These are phyloP conservation scores for Melanocharis versteri DNA, from an alignment of 2,113 vertebrate genomes.

Conservation along the genomic window DNA sequence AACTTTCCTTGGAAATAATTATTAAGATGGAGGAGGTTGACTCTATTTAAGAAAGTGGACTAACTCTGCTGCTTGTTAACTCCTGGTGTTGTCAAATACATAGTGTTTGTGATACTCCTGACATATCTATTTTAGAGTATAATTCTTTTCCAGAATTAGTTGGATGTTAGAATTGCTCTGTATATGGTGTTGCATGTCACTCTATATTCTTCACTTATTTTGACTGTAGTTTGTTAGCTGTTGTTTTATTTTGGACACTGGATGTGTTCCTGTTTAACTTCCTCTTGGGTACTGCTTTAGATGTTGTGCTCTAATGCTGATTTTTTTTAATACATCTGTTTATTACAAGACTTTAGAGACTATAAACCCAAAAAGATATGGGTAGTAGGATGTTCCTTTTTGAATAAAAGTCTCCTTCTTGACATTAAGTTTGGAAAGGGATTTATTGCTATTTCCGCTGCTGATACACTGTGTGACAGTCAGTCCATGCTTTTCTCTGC, in stretches of 20 bases:
- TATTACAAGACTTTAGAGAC: not conserved
- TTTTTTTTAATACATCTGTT: not conserved
- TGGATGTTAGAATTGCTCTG: not conserved
- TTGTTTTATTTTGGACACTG: not conserved
- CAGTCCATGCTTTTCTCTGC: not conserved
- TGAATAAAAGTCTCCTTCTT: not conserved
- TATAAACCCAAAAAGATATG: not conserved
- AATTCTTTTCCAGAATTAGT: not conserved
- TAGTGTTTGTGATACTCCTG: not conserved
- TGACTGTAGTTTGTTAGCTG: not conserved
- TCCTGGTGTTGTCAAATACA: not conserved
- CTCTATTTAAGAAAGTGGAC: not conserved
- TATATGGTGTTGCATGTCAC: not conserved
- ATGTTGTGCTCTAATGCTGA: not conserved
- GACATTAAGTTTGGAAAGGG: not conserved
- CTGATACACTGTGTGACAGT: not conserved
- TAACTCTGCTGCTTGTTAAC: not conserved
- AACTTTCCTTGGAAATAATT: conserved; percentile 4
- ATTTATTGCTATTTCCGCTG: not conserved
- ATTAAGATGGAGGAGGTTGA: not conserved
- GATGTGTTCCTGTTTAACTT: not conserved
- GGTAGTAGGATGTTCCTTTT: not conserved
- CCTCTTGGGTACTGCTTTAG: not conserved
- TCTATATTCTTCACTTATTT: not conserved
- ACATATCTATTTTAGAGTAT: not conserved